Evolutionary conservation across 2,888 invertebrate genomes (phyloP), one percentile per base, ranked within the genome.

Genomic region (Stratiomys singularior): DNA sequence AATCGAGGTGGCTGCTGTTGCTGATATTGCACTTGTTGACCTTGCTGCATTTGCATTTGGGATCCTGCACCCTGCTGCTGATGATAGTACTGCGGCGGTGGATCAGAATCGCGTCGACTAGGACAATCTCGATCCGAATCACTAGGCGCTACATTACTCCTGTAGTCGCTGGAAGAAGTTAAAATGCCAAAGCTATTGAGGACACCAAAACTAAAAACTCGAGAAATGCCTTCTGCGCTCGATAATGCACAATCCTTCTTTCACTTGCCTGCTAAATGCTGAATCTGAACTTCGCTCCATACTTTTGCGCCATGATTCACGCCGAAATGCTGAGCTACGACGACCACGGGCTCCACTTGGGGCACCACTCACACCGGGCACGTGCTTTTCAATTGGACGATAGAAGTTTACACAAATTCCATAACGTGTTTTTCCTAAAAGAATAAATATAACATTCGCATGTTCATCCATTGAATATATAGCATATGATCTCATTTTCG

Each of bases 371-470:
- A 81, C 82, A 27, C 82, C 84, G 52, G 83, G 85, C 74, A 86
- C 83, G 80, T 91, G 89, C 79, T 92, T 91, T 86, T 96, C 96
- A 82, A 97, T 93, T 7, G 97, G 95, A 72, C 98, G 92, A 88
- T 97, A 98, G 88, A 99, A 99, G 88, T 99, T 99, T 78, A 99
- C 95, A 88, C 99, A 99, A 81, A 99, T 95, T 52, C 99, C 99
- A 86, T 95, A 99, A 30, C 97, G 92, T 15, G 95, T 95, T 88
- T 94, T 94, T 47, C 80, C 80, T 80, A 27, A 9, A 13, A 52
- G 7, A 13, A 52, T 44, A 9, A n/a, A n/a, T n/a, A 37, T 37
- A 37, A 37, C 37, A 37, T 37, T 37, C 9, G 37, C 37, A 37
- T 37, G 9, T 37, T 3, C 3, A 37, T 3, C 5, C 37, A 37